Conservation (phyloP, 2,797 vertebrate species). For the Silurus lanzhouensis region DNA sequence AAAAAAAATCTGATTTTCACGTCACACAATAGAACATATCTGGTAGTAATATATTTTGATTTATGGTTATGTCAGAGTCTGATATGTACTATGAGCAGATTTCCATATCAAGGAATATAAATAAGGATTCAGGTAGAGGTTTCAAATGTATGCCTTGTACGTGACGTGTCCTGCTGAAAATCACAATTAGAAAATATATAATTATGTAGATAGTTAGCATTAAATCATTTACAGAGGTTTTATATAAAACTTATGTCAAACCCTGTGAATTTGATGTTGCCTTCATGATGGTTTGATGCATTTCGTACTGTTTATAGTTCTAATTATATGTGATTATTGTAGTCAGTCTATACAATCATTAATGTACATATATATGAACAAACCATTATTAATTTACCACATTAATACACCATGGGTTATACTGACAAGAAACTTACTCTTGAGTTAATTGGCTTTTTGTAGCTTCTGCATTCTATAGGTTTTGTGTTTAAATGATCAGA, state of each 20-base stretch:
- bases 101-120: too few species aligned
- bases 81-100: too few species aligned
- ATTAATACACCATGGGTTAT: neutral
- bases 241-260: neutral
- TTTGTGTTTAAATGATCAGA: neutral
- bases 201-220: too few species aligned
- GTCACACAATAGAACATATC: too few species aligned
- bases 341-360: neutral
- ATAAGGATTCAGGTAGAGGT: too few species aligned
- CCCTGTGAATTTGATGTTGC: neutral
- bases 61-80: too few species aligned
- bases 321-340: neutral
- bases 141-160: too few species aligned
- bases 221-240: neutral
- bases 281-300: neutral
- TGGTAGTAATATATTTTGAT: neutral
- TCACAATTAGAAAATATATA: too few species aligned
- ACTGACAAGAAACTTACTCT: neutral
- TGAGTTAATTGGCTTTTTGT: neutral
- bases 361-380: neutral
- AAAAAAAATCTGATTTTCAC: neutral
- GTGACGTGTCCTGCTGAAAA: too few species aligned
- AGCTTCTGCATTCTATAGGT: neutral
- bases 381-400: neutral
- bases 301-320: too few species aligned